Percentiles rank a stretch among this genome's conserved stretches.
These are phyloP conservation scores for Vidua macroura DNA, from an alignment of 2,113 vertebrate genomes.

Conservation along the genomic window DNA sequence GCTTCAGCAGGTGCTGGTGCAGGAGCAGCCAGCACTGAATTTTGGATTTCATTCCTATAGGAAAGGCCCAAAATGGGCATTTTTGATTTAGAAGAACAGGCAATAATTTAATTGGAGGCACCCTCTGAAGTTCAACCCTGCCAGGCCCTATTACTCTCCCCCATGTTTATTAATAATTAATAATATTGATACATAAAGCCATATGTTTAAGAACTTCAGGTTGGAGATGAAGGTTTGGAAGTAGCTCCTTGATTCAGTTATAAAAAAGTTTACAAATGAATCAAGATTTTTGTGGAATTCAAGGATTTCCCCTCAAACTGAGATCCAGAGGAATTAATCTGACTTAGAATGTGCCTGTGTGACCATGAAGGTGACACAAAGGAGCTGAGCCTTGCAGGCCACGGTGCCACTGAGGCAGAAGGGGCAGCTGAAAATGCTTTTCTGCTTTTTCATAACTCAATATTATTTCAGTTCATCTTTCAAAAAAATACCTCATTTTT, in stretches of 20 bases:
- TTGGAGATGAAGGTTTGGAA: rapidly evolving
- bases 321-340: background rate
- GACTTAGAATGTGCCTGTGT: background rate
- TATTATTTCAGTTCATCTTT: background rate
- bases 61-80: background rate
- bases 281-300: background rate
- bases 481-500: background rate
- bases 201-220: rapidly evolving
- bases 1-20: background rate
- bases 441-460: background rate
- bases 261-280: background rate
- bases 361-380: background rate
- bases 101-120: background rate
- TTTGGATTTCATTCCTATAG: background rate
- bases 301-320: background rate
- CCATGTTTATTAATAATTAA: background rate
- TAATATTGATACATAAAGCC: background rate
- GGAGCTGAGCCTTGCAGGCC: background rate
- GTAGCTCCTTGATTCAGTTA: background rate
- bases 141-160: background rate
- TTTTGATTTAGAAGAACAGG: background rate
- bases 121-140: background rate
- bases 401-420: background rate
- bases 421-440: background rate
- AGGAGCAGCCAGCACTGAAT: background rate